Evolutionary conservation across 2,888 invertebrate genomes (phyloP), one percentile per base, ranked within the genome.

Genomic region (Crossocerus cetratus): DNA sequence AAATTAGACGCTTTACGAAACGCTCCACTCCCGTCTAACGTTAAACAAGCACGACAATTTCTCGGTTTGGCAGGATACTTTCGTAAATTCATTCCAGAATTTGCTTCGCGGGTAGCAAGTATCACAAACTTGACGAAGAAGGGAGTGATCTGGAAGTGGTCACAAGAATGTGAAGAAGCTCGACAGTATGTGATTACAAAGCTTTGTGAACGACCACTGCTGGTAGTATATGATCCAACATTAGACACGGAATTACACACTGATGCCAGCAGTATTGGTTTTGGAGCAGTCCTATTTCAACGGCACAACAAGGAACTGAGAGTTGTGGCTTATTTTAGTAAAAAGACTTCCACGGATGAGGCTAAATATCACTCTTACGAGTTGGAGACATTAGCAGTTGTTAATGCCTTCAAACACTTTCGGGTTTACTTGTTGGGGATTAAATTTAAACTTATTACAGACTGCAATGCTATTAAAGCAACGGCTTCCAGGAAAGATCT

Each of bases 351-450:
- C 16, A 2, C 20, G 2, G 16, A n/a, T 8, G 54, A 54, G 54
- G 11, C 53, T 14, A 22, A 23, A 23, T 57, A 57, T 22, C 57
- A 57, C 57, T 57, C 57, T 5, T 57, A 57, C 57, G 57, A 57
- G 23, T 22, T 57, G 23, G 57, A 57, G 14, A 57, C 57, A 3
- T 11, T 57, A 23, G 57, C 57, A 16, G 23, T 57, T 4, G 23
- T 57, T 4, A 13, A 23, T 4, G 23, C 57, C 2, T 23, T 57
- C 2, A 21, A 16, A 13, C 22, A 57, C 3, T 57, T 57, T 14
- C 57, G 57, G 13, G 23, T 23, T 13, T 57, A 57, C 13, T 22
- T 22, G 4, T 23, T 57, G 16, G 57, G 57, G 3, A 57, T 23
- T 13, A 23, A 21, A 14, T 57, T 57, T n/a, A 22, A 57, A 23